Evolutionary conservation across 2,888 invertebrate species (phyloP).

Genomic region (Aspidiotus destructor): DNA sequence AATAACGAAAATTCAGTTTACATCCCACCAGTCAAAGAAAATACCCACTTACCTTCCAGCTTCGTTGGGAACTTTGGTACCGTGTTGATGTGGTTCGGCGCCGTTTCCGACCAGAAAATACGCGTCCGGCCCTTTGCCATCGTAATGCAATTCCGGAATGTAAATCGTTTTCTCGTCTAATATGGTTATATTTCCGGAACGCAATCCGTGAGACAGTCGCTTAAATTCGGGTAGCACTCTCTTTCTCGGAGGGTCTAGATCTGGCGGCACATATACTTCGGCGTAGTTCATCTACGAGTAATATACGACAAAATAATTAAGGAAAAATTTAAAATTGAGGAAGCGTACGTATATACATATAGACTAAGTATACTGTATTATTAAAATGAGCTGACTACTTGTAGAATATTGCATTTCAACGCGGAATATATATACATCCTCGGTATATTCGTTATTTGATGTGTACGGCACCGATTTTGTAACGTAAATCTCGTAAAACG

Average conservation of each 20-base stretch:
- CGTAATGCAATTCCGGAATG: conserved; percentile 85
- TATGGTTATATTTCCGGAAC: conserved; percentile 84
- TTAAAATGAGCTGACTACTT: too few species aligned
- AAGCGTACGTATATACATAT: not conserved
- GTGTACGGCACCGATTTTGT: too few species aligned
- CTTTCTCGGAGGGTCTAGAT: conserved; percentile 68
- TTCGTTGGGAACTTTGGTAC: conserved; percentile 83
- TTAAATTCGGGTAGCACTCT: conserved; percentile 76
- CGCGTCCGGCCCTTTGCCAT: conserved; percentile 83
- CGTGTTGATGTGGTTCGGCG: conserved; percentile 65
- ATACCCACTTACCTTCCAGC: conserved; percentile 53
- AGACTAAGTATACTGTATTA: not conserved
- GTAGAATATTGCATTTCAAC: too few species aligned
- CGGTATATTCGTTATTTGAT: too few species aligned
- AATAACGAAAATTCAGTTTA: too few species aligned
- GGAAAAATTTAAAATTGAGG: conserved; percentile 6
- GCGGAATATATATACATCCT: too few species aligned
- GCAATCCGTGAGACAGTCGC: conserved; percentile 73
- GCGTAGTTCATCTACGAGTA: conserved; percentile 72
- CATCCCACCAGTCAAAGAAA: too few species aligned
- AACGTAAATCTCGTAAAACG: too few species aligned
- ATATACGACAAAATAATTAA: conserved; percentile 9
- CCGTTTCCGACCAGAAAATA: conserved; percentile 94
- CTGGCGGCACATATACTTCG: conserved; percentile 66
- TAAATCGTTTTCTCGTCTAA: conserved; percentile 84